Evolutionary conservation across 2,113 vertebrate species (phyloP), one percentile per base, ranked within the genome.

Genomic region (Otolemur garnettii): DNA sequence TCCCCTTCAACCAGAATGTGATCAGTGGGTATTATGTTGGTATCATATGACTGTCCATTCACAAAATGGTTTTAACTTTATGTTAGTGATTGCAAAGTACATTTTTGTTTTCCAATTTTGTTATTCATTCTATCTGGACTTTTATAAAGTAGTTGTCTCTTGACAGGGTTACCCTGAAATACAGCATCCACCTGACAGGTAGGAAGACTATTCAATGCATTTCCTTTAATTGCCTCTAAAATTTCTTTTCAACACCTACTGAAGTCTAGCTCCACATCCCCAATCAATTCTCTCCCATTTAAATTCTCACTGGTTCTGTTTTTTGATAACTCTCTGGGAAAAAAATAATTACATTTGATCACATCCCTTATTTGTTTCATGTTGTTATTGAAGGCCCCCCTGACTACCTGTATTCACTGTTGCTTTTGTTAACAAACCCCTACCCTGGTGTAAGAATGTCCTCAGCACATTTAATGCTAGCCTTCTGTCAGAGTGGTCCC

Each of bases 341-440:
- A 97, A 81, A 95, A 87, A 81, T 57, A 87, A 95, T 79, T 69
- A 78, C 75, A 8, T 89, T 95, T 86, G 30, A 91, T 82, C 57
- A 50, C 26, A 89, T 35, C 22, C 22, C 38, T 78, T 85, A 95
- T 89, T 81, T 80, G n/a, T 87, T 85, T 83, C 53, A 26, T 33
- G 45, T 79, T 92, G 50, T 86, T 91, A 89, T 17, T 66, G 13
- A 94, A 82, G 80, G 77, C 60, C 35, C 22, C 9, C 42, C 85
- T n/a, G n/a, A n/a, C n/a, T n/a, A n/a, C 59, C 74, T 93, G 3
- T 55, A 59, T 50, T 59, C 53, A 55, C 6, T 19, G 33, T 53
- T 33, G 35, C 33, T 94, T 92, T 59, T 79, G 33, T 91, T 89
- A 71, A 22, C 6, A 59, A 95, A 15, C 38, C 62, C 8, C 38